Base-by-base conservation (phyloP, 2,113 vertebrate species). In the Geothlypis trichas region DNA sequence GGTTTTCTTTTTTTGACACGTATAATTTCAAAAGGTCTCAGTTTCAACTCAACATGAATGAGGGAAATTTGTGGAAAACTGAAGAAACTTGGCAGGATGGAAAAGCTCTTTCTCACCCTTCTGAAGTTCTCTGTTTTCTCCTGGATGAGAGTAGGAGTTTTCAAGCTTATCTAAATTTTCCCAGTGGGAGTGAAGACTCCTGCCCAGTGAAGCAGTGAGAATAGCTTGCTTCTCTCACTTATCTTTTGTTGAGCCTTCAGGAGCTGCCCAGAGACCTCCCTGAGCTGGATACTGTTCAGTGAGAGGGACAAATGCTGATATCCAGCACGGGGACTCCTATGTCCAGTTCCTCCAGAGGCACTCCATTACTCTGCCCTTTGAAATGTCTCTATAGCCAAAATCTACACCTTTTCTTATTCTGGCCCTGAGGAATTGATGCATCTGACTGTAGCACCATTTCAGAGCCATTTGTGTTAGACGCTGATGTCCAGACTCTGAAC, bases 121-220 rank as follows among this genome's bases (percentile, higher is more conserved):
- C 75, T 91, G 13, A 94, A 90, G 22, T 76, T 41, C 69, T 87
- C 85, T 94, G 59, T 84, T 94, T 94, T 86, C 75, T 88, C 51
- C 83, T 86, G 88, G 72, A 66, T 90, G 63, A 92, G 23, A 84
- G 27, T 19, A 86, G 63, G 78, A 46, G 55, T 84, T 93, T 92
- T 83, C 23, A 58, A 76, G 79, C 86, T 88, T 93, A 96, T 93
- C 96, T 93, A 55, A 83, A 62, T 90, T 83, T 95, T 92, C 79
- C 63, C 76, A 88, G 83, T 90, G 55, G 78, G 92, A 85, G 16
- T 81, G 90, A 87, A 92, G 63, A 37, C 79, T 97, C 59, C 90
- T 83, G 75, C 46, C 67, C 17, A 88, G 46, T 66, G 72, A 88
- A 92, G 55, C 35, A 28, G 84, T 88, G 46, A 96, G 82, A 90